A percentile compares a stretch with the other conserved stretches of the same genome.
These are phyloP conservation scores for Syngnathus rostellatus DNA, from an alignment of 2,797 vertebrate genomes.

Conservation along the genomic window DNA sequence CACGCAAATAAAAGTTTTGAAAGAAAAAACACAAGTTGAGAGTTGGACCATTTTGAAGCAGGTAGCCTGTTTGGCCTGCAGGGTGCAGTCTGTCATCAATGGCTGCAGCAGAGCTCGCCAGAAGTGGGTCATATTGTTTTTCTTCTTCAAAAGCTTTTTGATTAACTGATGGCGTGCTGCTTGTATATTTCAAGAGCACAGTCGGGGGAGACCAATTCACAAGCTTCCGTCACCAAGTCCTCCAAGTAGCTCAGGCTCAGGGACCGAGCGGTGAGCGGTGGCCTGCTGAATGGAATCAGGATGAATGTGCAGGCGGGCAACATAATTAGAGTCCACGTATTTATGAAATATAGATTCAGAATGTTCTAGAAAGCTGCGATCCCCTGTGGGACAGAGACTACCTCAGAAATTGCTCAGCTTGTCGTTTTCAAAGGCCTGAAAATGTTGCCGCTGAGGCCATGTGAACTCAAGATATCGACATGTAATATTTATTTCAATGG, in stretches of 20 bases:
- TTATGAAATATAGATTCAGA: slow-evolving; percentile 48
- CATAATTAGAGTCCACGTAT: slow-evolving; percentile 42
- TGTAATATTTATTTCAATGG: background rate
- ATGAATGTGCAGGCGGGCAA: slow-evolving; percentile 20
- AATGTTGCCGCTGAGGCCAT: slow-evolving; percentile 5
- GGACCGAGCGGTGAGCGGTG: slow-evolving; percentile 14
- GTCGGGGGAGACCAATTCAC: slow-evolving; percentile 26
- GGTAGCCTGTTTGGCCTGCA: slow-evolving; percentile 22
- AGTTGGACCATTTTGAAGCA: background rate
- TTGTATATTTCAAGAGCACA: slow-evolving; percentile 40
- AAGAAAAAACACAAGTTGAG: background rate
- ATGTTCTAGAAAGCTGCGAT: slow-evolving; percentile 23
- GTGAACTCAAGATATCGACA: background rate
- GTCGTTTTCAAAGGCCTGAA: slow-evolving; percentile 36
- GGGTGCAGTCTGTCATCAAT: slow-evolving; percentile 51
- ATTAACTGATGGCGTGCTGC: slow-evolving; percentile 37
- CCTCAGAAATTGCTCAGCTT: background rate
- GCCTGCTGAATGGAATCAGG: slow-evolving; percentile 36
- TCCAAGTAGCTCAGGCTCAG: slow-evolving; percentile 10
- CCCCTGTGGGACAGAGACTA: background rate
- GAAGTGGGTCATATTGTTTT: slow-evolving; percentile 29
- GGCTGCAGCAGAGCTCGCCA: slow-evolving; percentile 16
- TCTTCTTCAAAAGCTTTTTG: slow-evolving; percentile 45
- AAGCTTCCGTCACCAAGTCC: slow-evolving; percentile 21
- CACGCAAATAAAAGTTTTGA: background rate